Base-by-base conservation (phyloP, 2,888 invertebrate genomes). In the Scaptomyza reducta region DNA sequence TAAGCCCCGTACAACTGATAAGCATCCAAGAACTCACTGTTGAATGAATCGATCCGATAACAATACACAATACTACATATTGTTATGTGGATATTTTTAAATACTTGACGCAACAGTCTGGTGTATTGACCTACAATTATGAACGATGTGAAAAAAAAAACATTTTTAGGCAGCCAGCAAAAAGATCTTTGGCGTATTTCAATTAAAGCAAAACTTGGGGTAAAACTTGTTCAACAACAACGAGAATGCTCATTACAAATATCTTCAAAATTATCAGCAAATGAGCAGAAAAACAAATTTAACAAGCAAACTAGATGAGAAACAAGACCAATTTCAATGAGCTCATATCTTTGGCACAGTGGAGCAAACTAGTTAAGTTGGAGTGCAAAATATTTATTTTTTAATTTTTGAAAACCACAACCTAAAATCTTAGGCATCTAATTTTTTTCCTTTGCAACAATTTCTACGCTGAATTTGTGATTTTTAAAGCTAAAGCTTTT, bases 251-350 rank as follows among this genome's bases (percentile, higher is more conserved):
- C 65, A 59, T 72, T 61, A 55, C 49, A 40, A 51, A 68, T 58
- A 64, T 82, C 70, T 76, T 53, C 27, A 16, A 47, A 55, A 47
- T 82, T 82, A 82, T 83, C 79, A 83, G 62, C 53, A 59, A 63
- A 51, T 31, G 33, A 62, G 42, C 9, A 13, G 35, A 7, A 22
- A 9, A 55, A 25, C n/a, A 25, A 35, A 56, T 14, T 13, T 58
- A 53, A 47, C 41, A 46, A 59, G 18, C 50, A 63, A 22, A 44
- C 0, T 1, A 25, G 16, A 27, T 25, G 44, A 13, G 13, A 14
- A 41, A 29, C 13, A 27, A 65, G 5, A 29, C 10, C 16, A 40
- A 53, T 41, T 58, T 58, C 31, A 67, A 58, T 64, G 51, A 47
- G 3, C n/a, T 11, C 41, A 40, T 77, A 55, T 78, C 54, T 29